Evolutionary conservation across 2,113 vertebrate genomes (phyloP).

Genomic region (Atherinomorus stipes): DNA sequence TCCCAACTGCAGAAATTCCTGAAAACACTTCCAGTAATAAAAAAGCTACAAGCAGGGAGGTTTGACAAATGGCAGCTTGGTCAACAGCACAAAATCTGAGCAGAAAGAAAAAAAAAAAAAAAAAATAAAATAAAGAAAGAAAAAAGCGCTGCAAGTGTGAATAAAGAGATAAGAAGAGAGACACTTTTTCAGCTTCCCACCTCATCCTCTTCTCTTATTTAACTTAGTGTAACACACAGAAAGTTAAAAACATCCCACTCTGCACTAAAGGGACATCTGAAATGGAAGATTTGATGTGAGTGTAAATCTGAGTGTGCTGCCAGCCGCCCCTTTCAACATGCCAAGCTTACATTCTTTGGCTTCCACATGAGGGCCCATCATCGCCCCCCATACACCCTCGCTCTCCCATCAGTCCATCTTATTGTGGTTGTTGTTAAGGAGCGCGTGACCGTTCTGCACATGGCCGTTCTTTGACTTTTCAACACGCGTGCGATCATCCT

Average conservation of each 20-base stretch:
- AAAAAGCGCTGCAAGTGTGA: background rate
- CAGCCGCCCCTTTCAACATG: conserved; percentile 32
- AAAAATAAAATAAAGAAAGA: no score
- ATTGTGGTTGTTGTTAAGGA: conserved; percentile 87
- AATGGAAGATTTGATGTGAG: background rate
- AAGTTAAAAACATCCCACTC: conserved; percentile 1
- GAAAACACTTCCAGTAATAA: conserved; percentile 50
- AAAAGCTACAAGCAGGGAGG: conserved; percentile 42
- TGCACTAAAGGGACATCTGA: conserved; percentile 3
- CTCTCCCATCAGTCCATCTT: conserved; percentile 80
- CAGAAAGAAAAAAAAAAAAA: conserved; percentile 12
- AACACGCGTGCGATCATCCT: conserved; percentile 43
- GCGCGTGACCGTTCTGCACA: conserved; percentile 86
- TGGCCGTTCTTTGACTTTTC: conserved; percentile 83
- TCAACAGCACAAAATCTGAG: conserved; percentile 37
- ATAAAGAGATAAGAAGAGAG: conserved; percentile 8
- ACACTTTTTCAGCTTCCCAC: conserved; percentile 24
- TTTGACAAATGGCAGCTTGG: conserved; percentile 44
- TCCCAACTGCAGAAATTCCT: conserved; percentile 11
- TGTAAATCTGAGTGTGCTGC: conserved; percentile 25
- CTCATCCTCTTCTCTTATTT: conserved; percentile 4
- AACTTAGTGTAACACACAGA: conserved; percentile 46
- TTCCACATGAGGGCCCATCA: conserved; percentile 33
- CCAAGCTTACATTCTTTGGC: conserved; percentile 44
- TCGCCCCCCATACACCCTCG: conserved; percentile 5